Conservation (phyloP, 2,113 vertebrate species). For the Mirza zaza region DNA sequence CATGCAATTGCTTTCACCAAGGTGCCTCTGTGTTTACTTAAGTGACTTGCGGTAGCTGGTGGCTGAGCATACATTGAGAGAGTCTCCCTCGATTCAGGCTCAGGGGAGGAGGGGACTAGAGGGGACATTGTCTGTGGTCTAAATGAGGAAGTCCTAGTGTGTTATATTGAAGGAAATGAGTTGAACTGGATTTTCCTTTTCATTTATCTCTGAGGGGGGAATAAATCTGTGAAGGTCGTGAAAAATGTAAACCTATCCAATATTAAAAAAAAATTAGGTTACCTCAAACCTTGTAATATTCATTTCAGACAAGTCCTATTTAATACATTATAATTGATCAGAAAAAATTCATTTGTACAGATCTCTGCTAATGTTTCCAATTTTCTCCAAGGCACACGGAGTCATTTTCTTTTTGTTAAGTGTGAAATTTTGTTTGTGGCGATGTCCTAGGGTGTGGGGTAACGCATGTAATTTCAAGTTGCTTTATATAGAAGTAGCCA, state of each 20-base stretch:
- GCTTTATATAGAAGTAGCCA: conserved; percentile 48
- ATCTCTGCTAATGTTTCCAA: conserved; percentile 49
- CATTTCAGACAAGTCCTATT: conserved; percentile 36
- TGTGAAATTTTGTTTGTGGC: conserved; percentile 35
- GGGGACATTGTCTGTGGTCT: conserved; percentile 55
- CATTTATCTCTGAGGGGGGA: conserved; percentile 26
- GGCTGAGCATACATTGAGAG: conserved; percentile 83
- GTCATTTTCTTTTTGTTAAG: conserved; percentile 66
- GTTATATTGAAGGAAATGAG: conserved; percentile 68
- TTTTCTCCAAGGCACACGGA: conserved; percentile 30
- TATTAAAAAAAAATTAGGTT: conserved; percentile 20
- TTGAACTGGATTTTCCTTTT: conserved; percentile 59
- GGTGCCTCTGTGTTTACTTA: conserved; percentile 87
- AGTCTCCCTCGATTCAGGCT: conserved; percentile 57
- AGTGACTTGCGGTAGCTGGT: conserved; percentile 80
- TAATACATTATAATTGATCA: conserved; percentile 60
- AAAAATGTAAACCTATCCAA: conserved; percentile 47
- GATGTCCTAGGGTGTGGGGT: neutral
- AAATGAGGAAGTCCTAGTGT: conserved; percentile 74
- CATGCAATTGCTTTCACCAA: conserved; percentile 82
- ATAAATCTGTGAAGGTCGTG: neutral
- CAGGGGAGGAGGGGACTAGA: conserved; percentile 61
- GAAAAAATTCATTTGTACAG: conserved; percentile 37
- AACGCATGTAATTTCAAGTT: conserved; percentile 49
- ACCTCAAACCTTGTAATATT: conserved; percentile 48